Evolutionary conservation across 2,888 invertebrate species (phyloP).

Genomic region (Gastrophysa polygoni): DNA sequence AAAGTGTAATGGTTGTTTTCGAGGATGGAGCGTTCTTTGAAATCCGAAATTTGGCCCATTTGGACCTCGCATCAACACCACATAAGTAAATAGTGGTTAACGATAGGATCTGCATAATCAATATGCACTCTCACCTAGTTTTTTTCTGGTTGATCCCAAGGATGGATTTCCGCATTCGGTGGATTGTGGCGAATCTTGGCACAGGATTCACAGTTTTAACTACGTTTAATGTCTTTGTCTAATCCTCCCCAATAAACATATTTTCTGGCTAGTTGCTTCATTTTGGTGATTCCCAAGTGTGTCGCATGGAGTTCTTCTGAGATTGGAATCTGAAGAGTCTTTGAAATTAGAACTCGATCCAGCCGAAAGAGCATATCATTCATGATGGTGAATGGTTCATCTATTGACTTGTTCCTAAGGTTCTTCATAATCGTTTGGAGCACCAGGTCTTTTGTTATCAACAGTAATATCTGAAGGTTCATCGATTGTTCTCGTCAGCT

Average conservation of each 20-base stretch:
- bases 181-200: background rate
- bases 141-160: background rate
- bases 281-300: constrained; percentile 41
- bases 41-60: no score
- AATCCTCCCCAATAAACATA: constrained; percentile 40
- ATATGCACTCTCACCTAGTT: background rate
- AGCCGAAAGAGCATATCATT: constrained; percentile 2
- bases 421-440: background rate
- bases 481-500: no score
- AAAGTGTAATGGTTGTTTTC: no score
- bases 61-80: no score
- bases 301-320: constrained; percentile 31
- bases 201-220: constrained; percentile 24
- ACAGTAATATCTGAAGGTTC: no score
- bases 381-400: background rate
- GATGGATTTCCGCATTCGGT: background rate
- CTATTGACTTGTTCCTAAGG: background rate
- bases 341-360: constrained; percentile 24
- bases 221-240: constrained; percentile 37
- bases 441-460: background rate
- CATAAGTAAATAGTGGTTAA: no score
- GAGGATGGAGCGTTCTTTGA: no score
- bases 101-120: no score
- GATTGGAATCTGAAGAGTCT: constrained; percentile 22
- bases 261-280: constrained; percentile 38